Conservation (phyloP, 2,888 invertebrate species). For the Sceliomorpha sp. region DNA sequence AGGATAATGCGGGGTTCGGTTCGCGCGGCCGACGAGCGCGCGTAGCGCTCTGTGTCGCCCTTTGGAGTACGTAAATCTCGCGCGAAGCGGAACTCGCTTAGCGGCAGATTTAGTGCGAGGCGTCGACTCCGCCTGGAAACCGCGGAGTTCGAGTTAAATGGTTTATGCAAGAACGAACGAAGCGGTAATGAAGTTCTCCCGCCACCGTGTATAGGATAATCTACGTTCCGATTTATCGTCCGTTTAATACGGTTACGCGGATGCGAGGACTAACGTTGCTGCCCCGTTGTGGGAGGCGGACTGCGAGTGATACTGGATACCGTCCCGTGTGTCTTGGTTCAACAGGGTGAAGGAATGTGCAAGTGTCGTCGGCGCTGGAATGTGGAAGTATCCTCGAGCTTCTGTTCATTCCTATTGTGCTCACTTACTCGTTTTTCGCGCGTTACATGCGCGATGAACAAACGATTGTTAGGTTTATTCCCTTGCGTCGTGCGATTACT, state of each 20-base stretch:
- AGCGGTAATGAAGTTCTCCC: conserved; percentile 79
- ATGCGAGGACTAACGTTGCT: conserved; percentile 47
- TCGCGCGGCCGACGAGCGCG: conserved; percentile 36
- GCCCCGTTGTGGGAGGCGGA: conserved; percentile 35
- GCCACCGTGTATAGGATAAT: conserved; percentile 72
- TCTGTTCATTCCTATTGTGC: neutral
- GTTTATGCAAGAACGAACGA: conserved; percentile 79
- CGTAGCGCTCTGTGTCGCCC: conserved; percentile 58
- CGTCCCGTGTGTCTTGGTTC: conserved; percentile 41
- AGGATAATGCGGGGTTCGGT: conserved; percentile 43
- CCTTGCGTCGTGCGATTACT: too few species aligned
- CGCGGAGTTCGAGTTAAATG: conserved; percentile 79
- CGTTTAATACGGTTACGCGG: conserved; percentile 70
- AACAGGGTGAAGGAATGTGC: conserved; percentile 33
- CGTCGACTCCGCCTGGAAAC: conserved; percentile 76
- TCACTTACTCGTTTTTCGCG: conserved; percentile 16
- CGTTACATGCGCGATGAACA: neutral
- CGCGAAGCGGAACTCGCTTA: conserved; percentile 71
- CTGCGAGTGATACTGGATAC: conserved; percentile 36
- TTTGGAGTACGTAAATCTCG: conserved; percentile 70
- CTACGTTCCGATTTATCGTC: conserved; percentile 78
- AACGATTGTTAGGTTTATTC: too few species aligned
- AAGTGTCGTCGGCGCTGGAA: conserved; percentile 14
- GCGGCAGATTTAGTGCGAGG: conserved; percentile 74
- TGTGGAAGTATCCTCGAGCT: too few species aligned